Evolutionary conservation across 1,140 invertebrate species (phyloP).

Genomic region (Microplitis demolitor): DNA sequence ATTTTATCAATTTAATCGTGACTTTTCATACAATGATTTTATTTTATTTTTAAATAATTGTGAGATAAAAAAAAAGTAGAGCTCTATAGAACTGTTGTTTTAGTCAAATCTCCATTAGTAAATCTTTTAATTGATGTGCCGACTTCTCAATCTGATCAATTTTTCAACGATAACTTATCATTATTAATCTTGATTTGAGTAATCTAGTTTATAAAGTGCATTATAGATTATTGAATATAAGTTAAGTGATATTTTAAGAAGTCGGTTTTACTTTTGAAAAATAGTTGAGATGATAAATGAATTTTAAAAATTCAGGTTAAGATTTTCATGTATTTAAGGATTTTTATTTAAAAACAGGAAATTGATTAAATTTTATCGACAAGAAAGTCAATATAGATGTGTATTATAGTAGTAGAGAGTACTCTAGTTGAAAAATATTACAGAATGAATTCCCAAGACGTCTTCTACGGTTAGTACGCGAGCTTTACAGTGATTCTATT

Average conservation of each 20-base stretch:
- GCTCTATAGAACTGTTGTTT: neutral
- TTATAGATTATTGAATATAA: too few species aligned
- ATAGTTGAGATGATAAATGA: too few species aligned
- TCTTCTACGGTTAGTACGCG: neutral
- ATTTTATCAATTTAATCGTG: neutral
- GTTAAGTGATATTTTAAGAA: too few species aligned
- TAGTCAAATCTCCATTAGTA: neutral
- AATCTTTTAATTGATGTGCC: too few species aligned
- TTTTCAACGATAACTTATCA: too few species aligned
- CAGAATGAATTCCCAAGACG: neutral
- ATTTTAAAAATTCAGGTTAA: too few species aligned
- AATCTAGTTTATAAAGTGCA: too few species aligned
- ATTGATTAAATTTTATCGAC: neutral
- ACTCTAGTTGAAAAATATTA: neutral
- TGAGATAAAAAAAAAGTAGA: neutral
- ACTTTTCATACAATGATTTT: neutral
- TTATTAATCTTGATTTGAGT: too few species aligned
- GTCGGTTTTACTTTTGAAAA: too few species aligned
- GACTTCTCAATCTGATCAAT: too few species aligned
- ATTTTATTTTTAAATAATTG: neutral
- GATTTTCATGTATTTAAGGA: too few species aligned
- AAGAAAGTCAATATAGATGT: neutral
- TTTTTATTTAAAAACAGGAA: too few species aligned
- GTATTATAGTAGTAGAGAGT: neutral
- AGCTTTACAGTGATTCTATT: constrained; percentile 32